These are phyloP conservation scores for Meda fulgida DNA, from an alignment of 2,797 vertebrate genomes.

Conservation along the genomic window DNA sequence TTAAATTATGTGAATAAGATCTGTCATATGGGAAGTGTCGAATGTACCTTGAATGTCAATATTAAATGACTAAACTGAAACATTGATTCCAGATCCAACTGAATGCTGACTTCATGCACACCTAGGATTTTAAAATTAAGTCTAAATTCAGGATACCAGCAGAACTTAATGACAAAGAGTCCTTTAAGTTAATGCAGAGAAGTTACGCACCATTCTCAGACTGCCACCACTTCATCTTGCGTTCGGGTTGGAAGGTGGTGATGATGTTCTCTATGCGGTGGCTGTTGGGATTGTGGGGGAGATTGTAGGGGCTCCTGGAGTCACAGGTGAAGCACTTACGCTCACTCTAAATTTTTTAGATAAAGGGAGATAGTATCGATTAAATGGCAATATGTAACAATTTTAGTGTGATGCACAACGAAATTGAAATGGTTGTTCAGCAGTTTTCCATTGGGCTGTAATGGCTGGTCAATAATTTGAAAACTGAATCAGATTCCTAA, in stretches of 20 bases:
- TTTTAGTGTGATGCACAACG: neutral
- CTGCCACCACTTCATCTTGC: slow-evolving; percentile 89
- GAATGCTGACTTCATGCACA: slow-evolving; percentile 84
- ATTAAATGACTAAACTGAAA: slow-evolving; percentile 94
- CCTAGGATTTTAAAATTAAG: slow-evolving; percentile 62
- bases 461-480: neutral
- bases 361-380: neutral
- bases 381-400: neutral
- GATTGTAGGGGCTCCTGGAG: slow-evolving; percentile 81
- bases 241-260: slow-evolving; percentile 80
- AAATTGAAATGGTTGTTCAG: neutral
- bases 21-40: neutral
- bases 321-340: slow-evolving; percentile 91
- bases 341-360: slow-evolving; percentile 73
- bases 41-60: slow-evolving; percentile 89
- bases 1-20: neutral
- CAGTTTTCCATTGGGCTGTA: neutral
- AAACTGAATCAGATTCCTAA: neutral
- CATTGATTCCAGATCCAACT: slow-evolving; percentile 84
- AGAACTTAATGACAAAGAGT: neutral
- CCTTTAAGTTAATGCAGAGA: slow-evolving; percentile 5
- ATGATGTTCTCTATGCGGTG: slow-evolving; percentile 87
- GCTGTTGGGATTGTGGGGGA: slow-evolving; percentile 78
- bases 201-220: slow-evolving; percentile 84
- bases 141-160: neutral